Base-by-base conservation (phyloP, 2,113 vertebrate genomes). In the Nestor notabilis region DNA sequence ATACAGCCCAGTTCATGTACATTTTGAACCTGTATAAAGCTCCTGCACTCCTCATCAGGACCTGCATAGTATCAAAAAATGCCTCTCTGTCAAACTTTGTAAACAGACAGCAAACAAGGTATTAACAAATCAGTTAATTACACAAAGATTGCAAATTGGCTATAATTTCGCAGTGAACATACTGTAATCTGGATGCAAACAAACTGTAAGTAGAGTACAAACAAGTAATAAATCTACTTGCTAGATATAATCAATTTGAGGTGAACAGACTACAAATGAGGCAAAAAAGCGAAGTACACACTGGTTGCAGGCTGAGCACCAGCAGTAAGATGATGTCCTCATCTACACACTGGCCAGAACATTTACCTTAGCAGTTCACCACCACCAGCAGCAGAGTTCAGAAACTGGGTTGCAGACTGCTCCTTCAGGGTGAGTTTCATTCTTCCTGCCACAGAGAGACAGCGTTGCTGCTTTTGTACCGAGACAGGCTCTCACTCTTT, bases 301-400 rank as follows among this genome's bases (percentile, higher is more conserved):
- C n/a, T 16, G 63, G 44, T 47, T 72, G 65, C 27, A 71, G 50
- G 46, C 37, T 1, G 17, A 35, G 29, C 33, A 70, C 46, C 46
- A 71, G 72, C 35, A 83, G 43, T 21, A 50, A 71, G 24, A 68
- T 0, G 1, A 71, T 74, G 46, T 17, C 17, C 43, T 80, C 15
- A 0, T 56, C 83, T 61, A 41, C 1, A 0, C 2, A 0, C 39
- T 70, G 0, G 0, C 41, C 31, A 11, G 25, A 77, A 33, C 25
- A 19, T 70, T 93, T 93, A 49, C 33, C 60, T 84, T 60, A 84
- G 71, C 60, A 81, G 37, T 50, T 60, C 69, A 61, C 43, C 71
- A 35, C 1, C 24, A 63, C 27, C 43, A 37, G 14, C 28, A 61
- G 41, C 31, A 83, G 77, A 68, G 46, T 41, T 83, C 76, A 86